Percentiles rank a stretch among this genome's conserved stretches.
phyloP scores from a whole-genome alignment of 2,888 invertebrate species.

The Hyposoter didymator region DNA sequence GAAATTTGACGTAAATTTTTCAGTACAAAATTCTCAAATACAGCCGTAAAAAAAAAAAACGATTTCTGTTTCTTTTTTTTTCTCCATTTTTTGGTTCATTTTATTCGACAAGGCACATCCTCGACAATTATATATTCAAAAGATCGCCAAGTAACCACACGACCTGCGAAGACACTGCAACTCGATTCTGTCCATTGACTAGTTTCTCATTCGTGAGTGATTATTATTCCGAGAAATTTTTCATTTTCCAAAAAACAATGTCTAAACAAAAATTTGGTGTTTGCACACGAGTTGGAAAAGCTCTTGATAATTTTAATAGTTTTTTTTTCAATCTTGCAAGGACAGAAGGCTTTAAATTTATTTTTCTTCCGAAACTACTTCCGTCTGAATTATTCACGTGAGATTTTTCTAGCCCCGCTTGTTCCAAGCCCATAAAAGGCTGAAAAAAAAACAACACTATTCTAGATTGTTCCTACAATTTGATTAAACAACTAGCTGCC shows the following conservation, averaged over 20 bases:
- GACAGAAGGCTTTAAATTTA: not conserved
- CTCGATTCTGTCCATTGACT: slow-evolving; percentile 65
- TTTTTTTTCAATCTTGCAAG: too few species aligned
- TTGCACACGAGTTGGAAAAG: too few species aligned
- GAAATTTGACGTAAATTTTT: slow-evolving; percentile 13
- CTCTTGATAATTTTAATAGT: too few species aligned
- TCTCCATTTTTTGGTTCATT: slow-evolving; percentile 4
- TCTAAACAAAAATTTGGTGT: too few species aligned
- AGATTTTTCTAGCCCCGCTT: not conserved
- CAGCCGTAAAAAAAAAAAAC: slow-evolving; percentile 63
- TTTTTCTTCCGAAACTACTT: not conserved
- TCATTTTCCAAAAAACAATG: too few species aligned
- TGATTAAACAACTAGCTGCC: not conserved
- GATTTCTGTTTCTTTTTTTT: slow-evolving; percentile 19
- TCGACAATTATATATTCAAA: slow-evolving; percentile 41
- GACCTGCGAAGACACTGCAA: slow-evolving; percentile 29
- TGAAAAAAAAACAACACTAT: not conserved
- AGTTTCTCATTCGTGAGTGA: slow-evolving; percentile 62
- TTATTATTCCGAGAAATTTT: slow-evolving; percentile 21
- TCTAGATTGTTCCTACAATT: not conserved
- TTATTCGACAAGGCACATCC: slow-evolving; percentile 65
- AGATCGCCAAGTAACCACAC: slow-evolving; percentile 65
- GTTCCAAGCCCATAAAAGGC: not conserved
- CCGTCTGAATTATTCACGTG: not conserved
- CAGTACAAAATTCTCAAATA: slow-evolving; percentile 45